Conservation (phyloP, 2,113 vertebrate genomes). For the Promerops cafer region DNA sequence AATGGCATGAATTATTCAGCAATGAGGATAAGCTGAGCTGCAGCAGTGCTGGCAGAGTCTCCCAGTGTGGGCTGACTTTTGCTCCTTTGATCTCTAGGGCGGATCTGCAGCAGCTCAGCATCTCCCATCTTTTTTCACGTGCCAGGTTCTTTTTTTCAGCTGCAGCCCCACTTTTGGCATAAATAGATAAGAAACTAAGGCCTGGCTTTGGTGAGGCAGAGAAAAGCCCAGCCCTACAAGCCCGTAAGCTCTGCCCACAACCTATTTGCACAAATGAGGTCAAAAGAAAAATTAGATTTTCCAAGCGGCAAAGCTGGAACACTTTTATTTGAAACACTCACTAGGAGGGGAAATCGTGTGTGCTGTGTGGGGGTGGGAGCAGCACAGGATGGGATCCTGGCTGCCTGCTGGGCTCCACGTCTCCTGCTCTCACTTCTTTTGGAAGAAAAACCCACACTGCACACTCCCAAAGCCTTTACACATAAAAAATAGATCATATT, state of each 20-base stretch:
- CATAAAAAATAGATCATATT: constrained; percentile 57
- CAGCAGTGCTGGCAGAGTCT: not conserved
- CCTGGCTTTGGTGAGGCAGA: not conserved
- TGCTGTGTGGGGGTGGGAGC: not conserved
- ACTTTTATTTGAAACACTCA: not conserved
- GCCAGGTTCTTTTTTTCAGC: not conserved
- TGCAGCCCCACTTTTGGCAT: not conserved
- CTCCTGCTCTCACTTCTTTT: not conserved
- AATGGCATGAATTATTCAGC: not conserved
- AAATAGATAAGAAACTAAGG: not conserved
- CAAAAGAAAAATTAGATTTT: not conserved
- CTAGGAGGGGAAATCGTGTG: not conserved
- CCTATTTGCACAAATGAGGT: not conserved
- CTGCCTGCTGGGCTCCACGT: not conserved
- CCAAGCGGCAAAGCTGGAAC: not conserved
- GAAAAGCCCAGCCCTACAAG: not conserved
- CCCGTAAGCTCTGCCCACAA: not conserved
- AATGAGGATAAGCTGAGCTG: not conserved
- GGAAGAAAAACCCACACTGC: not conserved
- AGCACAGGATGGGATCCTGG: not conserved
- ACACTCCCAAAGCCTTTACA: not conserved
- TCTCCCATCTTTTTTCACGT: not conserved
- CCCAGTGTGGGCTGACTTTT: not conserved
- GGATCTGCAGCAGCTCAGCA: not conserved
- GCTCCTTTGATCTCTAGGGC: not conserved